phyloP scores from a whole-genome alignment of 2,888 invertebrate species.

The Phania funesta region DNA sequence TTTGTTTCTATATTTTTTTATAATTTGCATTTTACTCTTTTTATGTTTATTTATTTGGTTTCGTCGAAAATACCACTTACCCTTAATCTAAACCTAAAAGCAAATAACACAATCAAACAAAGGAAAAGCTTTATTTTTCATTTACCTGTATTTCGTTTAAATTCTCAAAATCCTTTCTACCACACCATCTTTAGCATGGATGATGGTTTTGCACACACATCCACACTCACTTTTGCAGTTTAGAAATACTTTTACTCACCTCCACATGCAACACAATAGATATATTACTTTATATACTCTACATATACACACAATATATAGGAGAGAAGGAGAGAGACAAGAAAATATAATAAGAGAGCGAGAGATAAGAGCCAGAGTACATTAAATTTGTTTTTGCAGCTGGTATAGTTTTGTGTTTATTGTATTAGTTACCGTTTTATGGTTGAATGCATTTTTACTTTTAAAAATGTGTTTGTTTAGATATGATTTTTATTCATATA shows the following conservation, averaged over 20 bases:
- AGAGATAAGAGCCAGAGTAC: no score
- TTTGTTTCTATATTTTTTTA: background rate
- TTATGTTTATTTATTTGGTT: background rate
- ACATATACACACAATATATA: no score
- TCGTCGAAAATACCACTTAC: constrained; percentile 32
- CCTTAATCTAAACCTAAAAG: constrained; percentile 46
- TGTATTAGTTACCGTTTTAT: background rate
- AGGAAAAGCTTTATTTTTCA: background rate
- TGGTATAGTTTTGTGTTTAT: background rate
- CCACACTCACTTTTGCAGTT: background rate
- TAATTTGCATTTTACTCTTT: background rate
- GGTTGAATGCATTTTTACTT: background rate
- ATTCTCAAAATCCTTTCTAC: constrained; percentile 28
- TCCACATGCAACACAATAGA: background rate
- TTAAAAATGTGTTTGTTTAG: background rate
- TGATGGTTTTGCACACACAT: background rate
- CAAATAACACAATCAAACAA: background rate
- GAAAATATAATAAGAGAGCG: no score
- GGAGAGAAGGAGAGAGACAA: no score
- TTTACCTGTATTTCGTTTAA: background rate
- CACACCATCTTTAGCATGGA: background rate
- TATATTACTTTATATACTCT: background rate
- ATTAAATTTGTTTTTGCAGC: background rate
- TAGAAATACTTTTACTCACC: background rate
- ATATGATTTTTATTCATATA: background rate